Evolutionary conservation across 2,113 vertebrate species (phyloP), one percentile per base, ranked within the genome.

Genomic region (Paradoxurus hermaphroditus): DNA sequence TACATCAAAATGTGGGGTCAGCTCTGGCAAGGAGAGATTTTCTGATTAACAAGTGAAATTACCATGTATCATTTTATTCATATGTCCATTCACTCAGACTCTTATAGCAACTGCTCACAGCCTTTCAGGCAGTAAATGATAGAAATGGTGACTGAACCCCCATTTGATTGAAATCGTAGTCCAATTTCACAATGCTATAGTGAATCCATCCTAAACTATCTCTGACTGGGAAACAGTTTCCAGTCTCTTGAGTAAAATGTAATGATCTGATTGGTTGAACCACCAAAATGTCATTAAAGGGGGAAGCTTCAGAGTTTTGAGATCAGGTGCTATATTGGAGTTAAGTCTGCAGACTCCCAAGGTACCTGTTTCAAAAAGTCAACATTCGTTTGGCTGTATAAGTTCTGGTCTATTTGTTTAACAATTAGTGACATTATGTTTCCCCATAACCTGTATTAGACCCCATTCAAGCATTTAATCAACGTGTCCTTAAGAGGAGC

Each of bases 341-440:
- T 75, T 75, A 84, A 68, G 7, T 77, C 49, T 85, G 25, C 16
- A 83, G 7, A 1, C 4, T 96, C 12, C 65, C 27, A 36, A 25
- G 39, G 34, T 51, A 73, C 34, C 78, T 81, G 14, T 78, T 79
- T 85, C 44, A 51, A 75, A 68, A 84, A 62, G 51, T 5, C 7
- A 73, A 19, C 11, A 27, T 29, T 87, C 34, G 77, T 44, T 84
- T 97, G 44, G 2, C 44, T 94, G 3, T 53, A 2, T 84, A 83
- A 29, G 56, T 90, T 96, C 53, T 90, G n/a, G 18, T 90, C 83
- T 86, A 15, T 67, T 87, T 73, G 53, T 78, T 86, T 70, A 87
- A 70, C 36, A 90, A 62, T 84, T 81, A 84, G 10, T 27, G 3
- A 85, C 68, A 82, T 67, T 51, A 41, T 0, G 0, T 72, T 94